phyloP scores from a whole-genome alignment of 2,113 vertebrate species.

The Mohoua ochrocephala region DNA sequence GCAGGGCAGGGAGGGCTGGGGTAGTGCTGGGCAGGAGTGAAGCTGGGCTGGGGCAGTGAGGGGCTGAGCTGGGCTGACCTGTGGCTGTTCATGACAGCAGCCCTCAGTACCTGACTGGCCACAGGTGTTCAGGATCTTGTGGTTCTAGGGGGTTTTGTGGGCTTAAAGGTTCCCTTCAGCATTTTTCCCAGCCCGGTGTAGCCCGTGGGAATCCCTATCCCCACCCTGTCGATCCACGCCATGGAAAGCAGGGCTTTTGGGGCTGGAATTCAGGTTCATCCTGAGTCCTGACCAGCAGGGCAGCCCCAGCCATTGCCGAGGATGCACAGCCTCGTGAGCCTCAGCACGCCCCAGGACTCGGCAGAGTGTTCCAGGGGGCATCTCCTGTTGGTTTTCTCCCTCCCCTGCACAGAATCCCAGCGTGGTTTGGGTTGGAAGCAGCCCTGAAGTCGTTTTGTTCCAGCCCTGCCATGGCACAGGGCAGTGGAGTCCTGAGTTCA shows the following conservation, averaged over 20 bases:
- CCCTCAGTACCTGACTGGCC: not conserved
- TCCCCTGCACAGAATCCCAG: not conserved
- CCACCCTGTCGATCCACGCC: not conserved
- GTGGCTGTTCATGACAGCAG: not conserved
- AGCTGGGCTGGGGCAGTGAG: no score
- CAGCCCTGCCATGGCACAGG: not conserved
- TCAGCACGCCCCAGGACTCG: accelerated
- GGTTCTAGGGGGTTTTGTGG: not conserved
- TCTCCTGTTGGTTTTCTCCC: not conserved
- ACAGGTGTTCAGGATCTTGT: not conserved
- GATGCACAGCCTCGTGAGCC: not conserved
- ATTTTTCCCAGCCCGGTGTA: not conserved
- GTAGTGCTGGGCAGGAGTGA: not conserved
- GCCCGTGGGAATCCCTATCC: not conserved
- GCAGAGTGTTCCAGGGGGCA: not conserved
- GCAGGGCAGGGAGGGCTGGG: not conserved
- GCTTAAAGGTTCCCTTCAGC: not conserved
- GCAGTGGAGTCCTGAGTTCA: not conserved
- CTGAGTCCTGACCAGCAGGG: not conserved
- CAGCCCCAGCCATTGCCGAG: not conserved
- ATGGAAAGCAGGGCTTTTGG: not conserved
- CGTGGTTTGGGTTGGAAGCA: not conserved
- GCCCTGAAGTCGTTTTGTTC: not conserved
- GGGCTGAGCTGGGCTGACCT: not conserved
- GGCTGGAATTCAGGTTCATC: not conserved